Base-by-base conservation (phyloP, 2,888 invertebrate genomes). In the Adela reaumurella region DNA sequence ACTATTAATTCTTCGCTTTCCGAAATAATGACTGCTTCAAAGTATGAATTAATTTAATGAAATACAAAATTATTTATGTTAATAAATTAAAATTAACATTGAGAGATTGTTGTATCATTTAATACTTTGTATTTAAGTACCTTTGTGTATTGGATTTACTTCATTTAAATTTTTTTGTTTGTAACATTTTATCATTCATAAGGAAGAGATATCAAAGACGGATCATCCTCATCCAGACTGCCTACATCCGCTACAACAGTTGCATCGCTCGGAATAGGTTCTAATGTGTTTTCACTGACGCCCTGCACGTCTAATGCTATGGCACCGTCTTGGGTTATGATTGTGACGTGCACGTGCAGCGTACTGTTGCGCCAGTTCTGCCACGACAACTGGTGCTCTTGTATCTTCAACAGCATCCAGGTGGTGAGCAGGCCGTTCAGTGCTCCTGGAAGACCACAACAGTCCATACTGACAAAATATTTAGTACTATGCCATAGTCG, bases 311-410 rank as follows among this genome's bases (percentile, higher is more conserved):
- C 35, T 8, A 14, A 8, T 3, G 24, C 24, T 5, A 10, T 10
- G 24, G 55, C 50, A 54, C 54, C 47, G 51, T 49, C 51, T 65
- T 64, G 19, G 61, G 66, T 3, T 2, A 55, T 60, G 49, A 77
- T 67, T 35, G 67, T 57, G 53, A 78, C 76, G 61, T 61, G 73
- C 59, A 78, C 73, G 64, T 70, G 73, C 58, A 76, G 67, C 47
- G 73, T 71, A 62, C 66, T 64, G 65, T 72, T 76, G 24, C 77
- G 69, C 77, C 77, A 78, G 55, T 70, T 63, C 56, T 66, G 73
- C 77, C 77, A 78, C 55, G 77, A 70, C 58, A 64, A 44, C 65
- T 76, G 77, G 64, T 78, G 77, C 64, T 77, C 77, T 58, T 78
- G 77, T 55, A 77, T 65, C 67, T 76, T 78, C 41, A 78, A 68